A percentile compares a stretch with the other conserved stretches of the same genome.
Conservation (phyloP, 2,888 invertebrate species). For the Amaurobius ferox region DNA sequence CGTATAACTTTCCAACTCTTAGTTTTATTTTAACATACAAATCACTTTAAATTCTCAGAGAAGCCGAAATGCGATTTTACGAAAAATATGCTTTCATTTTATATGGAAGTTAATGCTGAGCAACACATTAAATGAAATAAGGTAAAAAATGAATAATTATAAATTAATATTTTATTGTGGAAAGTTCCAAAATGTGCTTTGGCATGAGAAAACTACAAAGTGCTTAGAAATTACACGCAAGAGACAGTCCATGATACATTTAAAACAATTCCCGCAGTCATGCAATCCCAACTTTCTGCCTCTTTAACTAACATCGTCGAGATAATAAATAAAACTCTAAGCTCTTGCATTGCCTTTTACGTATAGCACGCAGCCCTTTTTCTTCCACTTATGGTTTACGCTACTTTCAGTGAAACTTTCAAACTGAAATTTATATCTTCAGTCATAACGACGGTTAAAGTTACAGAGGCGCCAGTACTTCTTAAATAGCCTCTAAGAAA, state of each 20-base stretch:
- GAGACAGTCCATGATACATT: slow-evolving; percentile 20
- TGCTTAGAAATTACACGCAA: too few relatives aligned
- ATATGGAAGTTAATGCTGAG: too few relatives aligned
- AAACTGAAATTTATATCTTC: slow-evolving; percentile 53
- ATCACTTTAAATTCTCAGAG: too few relatives aligned
- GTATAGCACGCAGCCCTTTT: neutral
- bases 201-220: too few relatives aligned
- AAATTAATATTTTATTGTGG: too few relatives aligned
- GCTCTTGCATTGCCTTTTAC: neutral
- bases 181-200: too few relatives aligned
- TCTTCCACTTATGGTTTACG: neutral
- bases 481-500: slow-evolving; percentile 21
- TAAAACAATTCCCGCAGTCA: slow-evolving; percentile 26
- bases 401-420: slow-evolving; percentile 1
- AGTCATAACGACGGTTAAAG: slow-evolving; percentile 17
- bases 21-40: too few relatives aligned
- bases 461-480: neutral
- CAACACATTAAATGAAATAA: too few relatives aligned
- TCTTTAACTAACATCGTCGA: neutral
- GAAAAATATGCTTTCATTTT: too few relatives aligned
- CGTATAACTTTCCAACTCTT: too few relatives aligned
- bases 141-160: too few relatives aligned
- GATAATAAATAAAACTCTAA: slow-evolving; percentile 21
- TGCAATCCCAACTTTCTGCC: neutral
- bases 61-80: too few relatives aligned